Percentiles rank a stretch among this genome's conserved stretches.
Evolutionary conservation across 1,140 invertebrate genomes (phyloP).

Genomic region (Ostrea denselamellosa): DNA sequence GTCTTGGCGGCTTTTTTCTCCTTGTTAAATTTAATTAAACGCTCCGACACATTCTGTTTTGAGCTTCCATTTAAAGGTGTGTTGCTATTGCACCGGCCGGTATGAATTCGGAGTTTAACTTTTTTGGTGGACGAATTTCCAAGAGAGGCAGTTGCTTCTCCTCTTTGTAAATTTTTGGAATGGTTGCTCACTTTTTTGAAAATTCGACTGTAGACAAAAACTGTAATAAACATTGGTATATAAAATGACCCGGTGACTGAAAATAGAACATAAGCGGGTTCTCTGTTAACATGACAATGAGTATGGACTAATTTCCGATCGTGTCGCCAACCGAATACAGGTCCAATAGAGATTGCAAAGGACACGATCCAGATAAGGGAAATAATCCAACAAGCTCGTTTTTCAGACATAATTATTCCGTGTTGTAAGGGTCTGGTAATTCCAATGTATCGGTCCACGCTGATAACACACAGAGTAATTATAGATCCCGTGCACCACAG

Average conservation of each 20-base stretch:
- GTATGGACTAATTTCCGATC: slow-evolving; percentile 33
- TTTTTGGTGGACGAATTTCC: slow-evolving; percentile 69
- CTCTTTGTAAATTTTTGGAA: slow-evolving; percentile 89
- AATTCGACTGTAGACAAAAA: slow-evolving; percentile 97
- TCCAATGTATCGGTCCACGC: slow-evolving; percentile 80
- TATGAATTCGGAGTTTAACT: slow-evolving; percentile 93
- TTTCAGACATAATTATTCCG: slow-evolving; percentile 68
- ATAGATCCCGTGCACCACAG: slow-evolving; percentile 79
- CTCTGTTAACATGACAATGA: slow-evolving; percentile 91
- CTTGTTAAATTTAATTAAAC: slow-evolving; percentile 51
- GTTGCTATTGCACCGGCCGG: slow-evolving; percentile 81
- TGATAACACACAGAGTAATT: slow-evolving; percentile 79
- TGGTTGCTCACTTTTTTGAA: slow-evolving; percentile 95
- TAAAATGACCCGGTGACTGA: slow-evolving; percentile 96
- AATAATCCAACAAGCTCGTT: slow-evolving; percentile 92
- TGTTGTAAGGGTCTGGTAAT: slow-evolving; percentile 78
- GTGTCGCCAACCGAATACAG: slow-evolving; percentile 93
- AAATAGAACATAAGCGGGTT: slow-evolving; percentile 95
- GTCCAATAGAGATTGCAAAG: slow-evolving; percentile 96
- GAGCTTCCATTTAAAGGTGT: slow-evolving; percentile 16
- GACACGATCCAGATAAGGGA: slow-evolving; percentile 96
- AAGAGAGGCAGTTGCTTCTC: slow-evolving; percentile 91
- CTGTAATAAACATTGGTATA: slow-evolving; percentile 96
- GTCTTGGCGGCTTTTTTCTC: slow-evolving; percentile 57
- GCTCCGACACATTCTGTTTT: background rate